Base-by-base conservation (phyloP, 2,113 vertebrate genomes). In the Colossoma macropomum region DNA sequence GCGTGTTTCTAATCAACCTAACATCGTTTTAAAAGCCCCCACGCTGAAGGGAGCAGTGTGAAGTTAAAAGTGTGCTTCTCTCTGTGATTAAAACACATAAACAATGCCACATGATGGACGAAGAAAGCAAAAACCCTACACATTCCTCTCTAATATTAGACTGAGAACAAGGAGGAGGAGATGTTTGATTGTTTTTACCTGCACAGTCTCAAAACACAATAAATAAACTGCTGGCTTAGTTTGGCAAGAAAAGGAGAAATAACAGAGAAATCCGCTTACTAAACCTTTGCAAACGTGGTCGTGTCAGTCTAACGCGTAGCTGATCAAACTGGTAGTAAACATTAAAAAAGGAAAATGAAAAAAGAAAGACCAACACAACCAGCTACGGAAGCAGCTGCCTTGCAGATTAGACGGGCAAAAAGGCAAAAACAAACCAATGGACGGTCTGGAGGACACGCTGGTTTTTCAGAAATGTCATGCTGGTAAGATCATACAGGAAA, bases 401-500 rank as follows among this genome's bases (percentile, higher is more conserved):
- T 56, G 52, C 21, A 30, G 63, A 66, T 66, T 62, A 66, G n/a
- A 21, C 9, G 48, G 28, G 28, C 27, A 56, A 9, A 9, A 32
- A 52, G 11, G 0, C 65, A 21, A 38, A 69, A 48, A 74, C 6
- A 16, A 52, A 74, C n/a, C 45, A 21, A 50, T 19, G 30, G 41
- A 19, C 0, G 25, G 28, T 11, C 54, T 41, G 72, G 63, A 62
- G 50, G 63, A 71, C 30, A 12, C 25, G 30, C 28, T 23, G 65
- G 62, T 15, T 52, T 71, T 72, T 50, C 21, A n/a, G 21, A 54
- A 69, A 16, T 19, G 70, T 28, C 38, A 56, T 21, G 60, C 45
- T 41, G 71, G 45, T 82, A 41, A 34, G 75, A 81, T 60, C 80
- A 82, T 28, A 72, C 48, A 54, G 32, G 30, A 56, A 77, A 34